Evolutionary conservation across 2,797 vertebrate genomes (phyloP).

Genomic region (Periophthalmus magnuspinnatus): DNA sequence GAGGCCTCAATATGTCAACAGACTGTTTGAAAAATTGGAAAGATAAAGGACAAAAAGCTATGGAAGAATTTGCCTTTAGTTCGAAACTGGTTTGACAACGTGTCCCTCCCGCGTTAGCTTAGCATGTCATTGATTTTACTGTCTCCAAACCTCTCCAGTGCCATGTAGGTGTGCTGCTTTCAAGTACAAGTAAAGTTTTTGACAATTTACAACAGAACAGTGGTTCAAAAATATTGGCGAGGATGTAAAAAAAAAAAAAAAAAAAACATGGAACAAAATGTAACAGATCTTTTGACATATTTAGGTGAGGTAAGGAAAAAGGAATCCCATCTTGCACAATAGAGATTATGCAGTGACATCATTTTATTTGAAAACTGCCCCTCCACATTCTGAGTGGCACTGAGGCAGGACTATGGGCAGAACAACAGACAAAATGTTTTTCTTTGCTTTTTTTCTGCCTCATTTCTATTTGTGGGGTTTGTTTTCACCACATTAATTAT

Average conservation of each 20-base stretch:
- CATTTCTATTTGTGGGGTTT: too few species aligned
- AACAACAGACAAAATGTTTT: too few species aligned
- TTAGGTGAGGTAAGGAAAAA: neutral
- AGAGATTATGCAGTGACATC: too few species aligned
- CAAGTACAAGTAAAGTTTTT: neutral
- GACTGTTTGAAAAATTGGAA: neutral
- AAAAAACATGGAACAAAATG: neutral
- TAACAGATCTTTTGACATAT: neutral
- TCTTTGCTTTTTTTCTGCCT: too few species aligned
- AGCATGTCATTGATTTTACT: conserved; percentile 3
- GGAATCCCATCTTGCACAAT: too few species aligned
- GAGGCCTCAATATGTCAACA: conserved; percentile 20
- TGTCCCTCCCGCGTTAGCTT: conserved; percentile 19
- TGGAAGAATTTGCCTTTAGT: neutral
- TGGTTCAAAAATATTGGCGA: neutral
- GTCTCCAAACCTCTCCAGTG: neutral
- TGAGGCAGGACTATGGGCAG: too few species aligned
- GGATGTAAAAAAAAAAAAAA: neutral
- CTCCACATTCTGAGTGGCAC: too few species aligned
- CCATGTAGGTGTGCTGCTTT: neutral
- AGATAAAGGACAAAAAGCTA: conserved; percentile 12
- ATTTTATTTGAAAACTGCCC: too few species aligned
- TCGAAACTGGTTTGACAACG: conserved; percentile 19
- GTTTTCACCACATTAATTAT: too few species aligned
- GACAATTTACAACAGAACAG: neutral